Base-by-base conservation (phyloP, 1,140 invertebrate genomes). In the Holcopasites calliopsidis region DNA sequence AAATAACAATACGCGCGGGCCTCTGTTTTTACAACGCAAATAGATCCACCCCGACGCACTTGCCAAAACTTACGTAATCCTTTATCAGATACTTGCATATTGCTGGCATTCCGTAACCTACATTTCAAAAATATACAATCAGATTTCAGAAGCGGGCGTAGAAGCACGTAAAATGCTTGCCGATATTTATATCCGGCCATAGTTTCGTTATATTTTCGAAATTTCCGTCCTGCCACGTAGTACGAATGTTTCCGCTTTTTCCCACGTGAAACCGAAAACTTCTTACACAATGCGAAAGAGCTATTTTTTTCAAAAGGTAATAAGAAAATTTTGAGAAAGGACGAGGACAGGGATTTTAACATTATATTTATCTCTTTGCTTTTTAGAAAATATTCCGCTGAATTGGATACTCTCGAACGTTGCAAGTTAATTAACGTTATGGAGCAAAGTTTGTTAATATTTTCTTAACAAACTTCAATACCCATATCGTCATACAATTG, bases 51-150 rank as follows among this genome's bases (percentile, higher is more conserved):
- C n/a, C 33, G 23, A 7, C 6, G 44, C 13, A 62, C 31, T 35
- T 72, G 69, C 69, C 69, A 72, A 72, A 72, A 72, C 58, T 72
- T 72, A 64, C 69, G 69, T 38, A 72, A 72, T 26, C 47, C 26
- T 62, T 72, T 72, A 72, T 72, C 58, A 62, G 69, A 64, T 49
- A 62, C 58, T 64, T 72, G 69, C 69, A 72, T 72, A n/a, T 72
- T 33, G 69, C 28, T 64, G 47, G 69, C 44, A 52, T 72, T 72
- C 69, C 21, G 58, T 72, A 72, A 72, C 69, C 69, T 72, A 64
- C 44, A 72, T 72, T 72, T 64, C 69, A 72, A 49, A 72, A 72
- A 72, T 72, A 72, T 26, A 64, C 58, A 38, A 52, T 62, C 58
- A 62, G 42, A 72, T 52, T 13, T 11, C 18, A 40, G 60, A 31